A percentile compares a stretch with the other conserved stretches of the same genome.
These are phyloP conservation scores for Simalia tracyae DNA, from an alignment of 2,797 vertebrate genomes.

Conservation along the genomic window DNA sequence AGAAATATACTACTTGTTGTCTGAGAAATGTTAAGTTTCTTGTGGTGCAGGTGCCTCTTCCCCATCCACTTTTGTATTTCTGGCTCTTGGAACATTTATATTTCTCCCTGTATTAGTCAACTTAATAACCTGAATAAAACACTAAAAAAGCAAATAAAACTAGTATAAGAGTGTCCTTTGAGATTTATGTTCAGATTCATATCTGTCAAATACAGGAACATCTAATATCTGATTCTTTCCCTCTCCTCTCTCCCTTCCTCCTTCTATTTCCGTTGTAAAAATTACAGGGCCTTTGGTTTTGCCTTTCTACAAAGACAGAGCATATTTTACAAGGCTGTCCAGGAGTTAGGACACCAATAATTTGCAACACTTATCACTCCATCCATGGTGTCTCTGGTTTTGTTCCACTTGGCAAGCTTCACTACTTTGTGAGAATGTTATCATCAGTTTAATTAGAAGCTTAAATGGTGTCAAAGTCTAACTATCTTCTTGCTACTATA, in stretches of 20 bases:
- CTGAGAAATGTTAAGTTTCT: background rate
- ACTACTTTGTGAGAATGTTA: background rate
- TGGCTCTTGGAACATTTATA: background rate
- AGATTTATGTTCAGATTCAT: background rate
- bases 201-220: background rate
- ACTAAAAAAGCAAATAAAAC: background rate
- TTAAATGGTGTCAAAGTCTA: constrained; percentile 26
- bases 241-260: background rate
- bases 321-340: background rate
- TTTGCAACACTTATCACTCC: background rate
- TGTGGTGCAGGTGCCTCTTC: background rate
- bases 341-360: background rate
- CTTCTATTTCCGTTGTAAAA: background rate
- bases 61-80: background rate
- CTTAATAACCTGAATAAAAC: background rate
- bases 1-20: background rate
- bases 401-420: background rate
- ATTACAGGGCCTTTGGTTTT: background rate
- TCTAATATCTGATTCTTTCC: background rate
- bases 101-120: background rate
- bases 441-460: constrained; percentile 12
- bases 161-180: background rate
- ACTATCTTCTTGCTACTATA: constrained; percentile 3
- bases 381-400: constrained; percentile 12
- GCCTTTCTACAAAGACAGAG: background rate